Base-by-base conservation (phyloP, 2,797 vertebrate species). In the Hypotaenidia philippensis region DNA sequence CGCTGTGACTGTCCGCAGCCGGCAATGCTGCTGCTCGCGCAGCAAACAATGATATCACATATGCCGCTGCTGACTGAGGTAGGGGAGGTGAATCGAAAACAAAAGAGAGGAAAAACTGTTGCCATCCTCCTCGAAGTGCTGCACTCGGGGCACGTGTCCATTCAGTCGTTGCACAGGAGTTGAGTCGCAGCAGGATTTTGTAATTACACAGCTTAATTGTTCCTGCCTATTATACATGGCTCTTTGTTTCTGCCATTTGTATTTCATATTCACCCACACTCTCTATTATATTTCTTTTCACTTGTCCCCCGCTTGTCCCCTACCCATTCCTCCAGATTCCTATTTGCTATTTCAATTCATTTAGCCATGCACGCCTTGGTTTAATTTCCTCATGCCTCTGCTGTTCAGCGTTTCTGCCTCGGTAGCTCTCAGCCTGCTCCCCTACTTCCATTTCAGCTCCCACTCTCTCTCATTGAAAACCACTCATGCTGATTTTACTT, bases 401-500 rank as follows among this genome's bases (percentile, higher is more conserved):
- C 72, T 88, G 53, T 83, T 94, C 63, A 32, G 21, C 65, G 55
- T 77, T 94, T 75, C 74, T 84, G 40, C 81, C 86, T 92, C 32
- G 6, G 69, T 22, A 93, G 93, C 92, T 96, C 77, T 89, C 85
- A 88, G 90, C 84, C 83, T 49, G 66, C 80, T 91, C 27, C 50
- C 34, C 41, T 66, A 21, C 56, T 91, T 95, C 83, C 77, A 90
- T 95, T 96, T 95, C 87, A 94, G 89, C 90, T 94, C 95, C 87
- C 79, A 93, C 83, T 71, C 79, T 69, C 61, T 86, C 61, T 86
- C 72, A 74, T 10, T 81, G 59, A 88, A 91, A 93, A 63, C 64
- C 5, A 56, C 89, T 94, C 83, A 57, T 87, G 57, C n/a, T 94
- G 56, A 68, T 96, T 95, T 95, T 88, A 95, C 85, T 96, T 95